Evolutionary conservation across 2,888 invertebrate genomes (phyloP).

Genomic region (Aleiodes testaceus): DNA sequence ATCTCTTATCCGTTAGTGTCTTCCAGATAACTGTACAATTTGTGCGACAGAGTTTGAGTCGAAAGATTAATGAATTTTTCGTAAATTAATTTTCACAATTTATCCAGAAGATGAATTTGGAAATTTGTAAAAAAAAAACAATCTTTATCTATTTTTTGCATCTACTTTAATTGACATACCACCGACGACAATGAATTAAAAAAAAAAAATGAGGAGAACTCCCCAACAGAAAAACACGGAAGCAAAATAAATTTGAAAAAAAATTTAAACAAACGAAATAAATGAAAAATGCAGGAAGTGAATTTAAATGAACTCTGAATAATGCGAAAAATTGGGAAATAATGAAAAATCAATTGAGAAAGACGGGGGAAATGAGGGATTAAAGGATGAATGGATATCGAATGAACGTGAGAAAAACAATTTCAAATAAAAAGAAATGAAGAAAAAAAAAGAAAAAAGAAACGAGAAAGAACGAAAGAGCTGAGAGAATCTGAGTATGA

Average conservation of each 20-base stretch:
- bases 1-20: slow-evolving; percentile 58
- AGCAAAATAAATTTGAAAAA: slow-evolving; percentile 22
- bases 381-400: slow-evolving; percentile 18
- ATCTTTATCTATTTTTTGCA: background rate
- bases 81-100: slow-evolving; percentile 6
- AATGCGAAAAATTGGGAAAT: slow-evolving; percentile 43
- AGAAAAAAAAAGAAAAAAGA: slow-evolving; percentile 36
- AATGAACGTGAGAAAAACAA: slow-evolving; percentile 7
- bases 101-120: background rate
- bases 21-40: slow-evolving; percentile 53
- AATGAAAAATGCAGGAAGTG: slow-evolving; percentile 1
- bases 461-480: slow-evolving; percentile 42
- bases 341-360: slow-evolving; percentile 34
- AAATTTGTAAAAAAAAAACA: background rate
- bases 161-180: slow-evolving; percentile 7
- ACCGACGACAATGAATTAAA: slow-evolving; percentile 9
- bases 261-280: slow-evolving; percentile 1
- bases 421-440: slow-evolving; percentile 1
- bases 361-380: slow-evolving; percentile 2
- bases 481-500: slow-evolving; percentile 56
- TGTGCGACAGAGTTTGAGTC: slow-evolving; percentile 27
- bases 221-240: slow-evolving; percentile 41
- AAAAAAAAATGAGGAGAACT: slow-evolving; percentile 1
- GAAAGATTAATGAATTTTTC: background rate
- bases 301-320: background rate